phyloP scores from a whole-genome alignment of 2,797 vertebrate species.

The Acomys russatus region DNA sequence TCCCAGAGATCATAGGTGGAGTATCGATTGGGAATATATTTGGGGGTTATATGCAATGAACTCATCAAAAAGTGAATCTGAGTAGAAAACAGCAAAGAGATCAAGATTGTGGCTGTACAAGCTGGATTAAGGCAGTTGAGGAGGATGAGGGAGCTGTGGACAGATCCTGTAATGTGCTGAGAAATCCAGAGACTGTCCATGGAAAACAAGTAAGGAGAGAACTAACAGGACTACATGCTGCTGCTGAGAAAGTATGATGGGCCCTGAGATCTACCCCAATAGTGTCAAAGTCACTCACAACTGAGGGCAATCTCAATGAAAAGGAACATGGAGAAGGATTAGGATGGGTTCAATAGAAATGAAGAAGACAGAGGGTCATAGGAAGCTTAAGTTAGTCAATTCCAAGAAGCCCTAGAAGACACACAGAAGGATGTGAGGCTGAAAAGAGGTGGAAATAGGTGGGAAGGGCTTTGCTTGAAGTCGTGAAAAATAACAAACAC shows the following conservation, averaged over 20 bases:
- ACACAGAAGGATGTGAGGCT: neutral
- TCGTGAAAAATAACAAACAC: neutral
- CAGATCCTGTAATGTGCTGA: neutral
- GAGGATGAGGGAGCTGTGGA: neutral
- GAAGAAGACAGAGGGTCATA: neutral
- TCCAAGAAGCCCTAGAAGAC: neutral
- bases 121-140: neutral
- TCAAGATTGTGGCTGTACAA: neutral
- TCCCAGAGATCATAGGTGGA: neutral
- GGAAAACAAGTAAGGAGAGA: neutral
- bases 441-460: neutral
- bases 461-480: neutral
- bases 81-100: neutral
- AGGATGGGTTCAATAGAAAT: neutral
- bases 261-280: rapidly evolving
- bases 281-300: no score
- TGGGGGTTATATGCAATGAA: conserved; percentile 30
- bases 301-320: neutral
- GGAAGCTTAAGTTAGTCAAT: neutral
- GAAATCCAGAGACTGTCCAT: no score
- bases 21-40: conserved; percentile 32
- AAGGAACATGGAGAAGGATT: neutral
- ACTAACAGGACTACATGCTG: neutral
- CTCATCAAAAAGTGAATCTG: neutral
- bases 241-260: neutral